Evolutionary conservation across 2,797 vertebrate species (phyloP).

Genomic region (Synanceia verrucosa): DNA sequence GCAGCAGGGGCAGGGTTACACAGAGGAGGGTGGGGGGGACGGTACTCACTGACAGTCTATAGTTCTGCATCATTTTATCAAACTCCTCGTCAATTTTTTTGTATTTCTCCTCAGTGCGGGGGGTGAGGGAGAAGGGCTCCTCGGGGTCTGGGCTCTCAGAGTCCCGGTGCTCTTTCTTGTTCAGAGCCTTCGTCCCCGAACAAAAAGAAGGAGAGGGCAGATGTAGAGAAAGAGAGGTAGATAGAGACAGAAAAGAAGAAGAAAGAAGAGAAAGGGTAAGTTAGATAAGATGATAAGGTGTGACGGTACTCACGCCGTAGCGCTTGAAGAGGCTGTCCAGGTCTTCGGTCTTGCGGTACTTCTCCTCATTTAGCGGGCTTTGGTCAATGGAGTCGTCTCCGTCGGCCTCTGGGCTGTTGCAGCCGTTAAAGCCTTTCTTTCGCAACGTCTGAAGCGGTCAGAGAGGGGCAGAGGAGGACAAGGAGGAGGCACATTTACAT

Average conservation of each 20-base stretch:
- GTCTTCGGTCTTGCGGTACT: slow-evolving; percentile 95
- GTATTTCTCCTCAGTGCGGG: slow-evolving; percentile 99
- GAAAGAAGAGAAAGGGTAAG: slow-evolving; percentile 72
- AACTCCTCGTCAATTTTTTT: slow-evolving; percentile 99
- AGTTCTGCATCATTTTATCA: slow-evolving; percentile 99
- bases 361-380: slow-evolving; percentile 96
- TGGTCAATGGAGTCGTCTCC: slow-evolving; percentile 97
- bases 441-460: slow-evolving; percentile 91
- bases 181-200: slow-evolving; percentile 91
- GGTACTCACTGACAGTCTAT: slow-evolving; percentile 99
- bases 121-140: slow-evolving; percentile 96
- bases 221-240: slow-evolving; percentile 46
- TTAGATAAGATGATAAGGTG: slow-evolving; percentile 70
- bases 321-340: slow-evolving; percentile 98
- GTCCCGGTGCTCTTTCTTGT: slow-evolving; percentile 99
- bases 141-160: slow-evolving; percentile 97
- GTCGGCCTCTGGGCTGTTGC: slow-evolving; percentile 98
- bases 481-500: slow-evolving; percentile 62
- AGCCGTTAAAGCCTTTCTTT: slow-evolving; percentile 99
- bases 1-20: slow-evolving; percentile 61
- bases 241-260: slow-evolving; percentile 52
- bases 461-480: slow-evolving; percentile 57
- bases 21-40: slow-evolving; percentile 39
- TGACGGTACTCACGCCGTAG: slow-evolving; percentile 93
- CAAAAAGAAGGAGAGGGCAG: slow-evolving; percentile 48